Conservation (phyloP, 2,113 vertebrate genomes). For the Electrona antarctica region DNA sequence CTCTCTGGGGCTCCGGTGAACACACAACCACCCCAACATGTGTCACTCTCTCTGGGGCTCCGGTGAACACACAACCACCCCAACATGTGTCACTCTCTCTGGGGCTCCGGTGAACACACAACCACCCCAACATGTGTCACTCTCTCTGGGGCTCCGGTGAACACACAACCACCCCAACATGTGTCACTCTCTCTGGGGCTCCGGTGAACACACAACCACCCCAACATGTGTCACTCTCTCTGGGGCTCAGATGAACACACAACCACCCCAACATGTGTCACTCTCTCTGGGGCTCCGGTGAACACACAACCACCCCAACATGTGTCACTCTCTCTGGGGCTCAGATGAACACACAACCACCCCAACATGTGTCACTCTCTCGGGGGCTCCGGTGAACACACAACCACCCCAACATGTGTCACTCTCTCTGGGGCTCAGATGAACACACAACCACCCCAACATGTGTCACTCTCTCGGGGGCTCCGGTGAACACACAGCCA, state of each 20-base stretch:
- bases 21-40: too few relatives aligned
- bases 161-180: too few relatives aligned
- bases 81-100: constrained; percentile 58
- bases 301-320: constrained; percentile 38
- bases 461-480: constrained; percentile 43
- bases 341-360: too few relatives aligned
- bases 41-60: constrained; percentile 58
- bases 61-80: constrained; percentile 24
- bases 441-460: constrained; percentile 36
- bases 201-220: constrained; percentile 19
- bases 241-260: too few relatives aligned
- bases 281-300: constrained; percentile 50
- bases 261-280: too few relatives aligned
- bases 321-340: too few relatives aligned
- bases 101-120: constrained; percentile 29
- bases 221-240: too few relatives aligned
- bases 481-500: constrained; percentile 22
- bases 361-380: too few relatives aligned
- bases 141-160: too few relatives aligned
- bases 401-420: constrained; percentile 44
- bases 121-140: constrained; percentile 46
- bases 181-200: constrained; percentile 60
- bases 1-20: too few relatives aligned
- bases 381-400: constrained; percentile 35
- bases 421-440: constrained; percentile 51